phyloP scores from a whole-genome alignment of 2,113 vertebrate genomes.

The Coreoperca whiteheadi region DNA sequence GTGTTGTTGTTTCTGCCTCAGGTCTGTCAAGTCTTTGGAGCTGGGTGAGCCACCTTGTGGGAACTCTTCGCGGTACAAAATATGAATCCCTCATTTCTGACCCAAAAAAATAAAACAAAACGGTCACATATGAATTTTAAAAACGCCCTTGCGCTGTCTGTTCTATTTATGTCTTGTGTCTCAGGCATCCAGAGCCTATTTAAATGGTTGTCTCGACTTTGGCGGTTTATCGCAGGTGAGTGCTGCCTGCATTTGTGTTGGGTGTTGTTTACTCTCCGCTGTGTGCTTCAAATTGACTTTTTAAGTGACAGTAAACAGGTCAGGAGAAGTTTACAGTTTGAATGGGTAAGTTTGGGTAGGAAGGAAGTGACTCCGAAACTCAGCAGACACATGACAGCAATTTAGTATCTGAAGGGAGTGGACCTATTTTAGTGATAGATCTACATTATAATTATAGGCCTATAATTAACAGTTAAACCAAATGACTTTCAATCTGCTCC shows the following conservation, averaged over 20 bases:
- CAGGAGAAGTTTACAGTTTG: background rate
- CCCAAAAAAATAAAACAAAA: background rate
- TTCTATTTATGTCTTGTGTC: background rate
- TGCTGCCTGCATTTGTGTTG: background rate
- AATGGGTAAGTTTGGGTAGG: background rate
- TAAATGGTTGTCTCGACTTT: slow-evolving; percentile 65
- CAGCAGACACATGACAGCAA: slow-evolving; percentile 23
- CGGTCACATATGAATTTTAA: background rate
- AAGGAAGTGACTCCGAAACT: slow-evolving; percentile 1
- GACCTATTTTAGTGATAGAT: slow-evolving; percentile 8
- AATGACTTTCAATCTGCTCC: slow-evolving; percentile 13
- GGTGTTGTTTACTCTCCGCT: slow-evolving; percentile 15
- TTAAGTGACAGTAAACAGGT: slow-evolving; percentile 11
- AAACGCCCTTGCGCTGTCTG: background rate
- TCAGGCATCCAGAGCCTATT: slow-evolving; percentile 74
- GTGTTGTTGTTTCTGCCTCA: slow-evolving; percentile 27
- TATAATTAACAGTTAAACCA: slow-evolving; percentile 20
- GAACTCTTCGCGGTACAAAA: slow-evolving; percentile 74
- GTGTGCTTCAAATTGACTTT: slow-evolving; percentile 16
- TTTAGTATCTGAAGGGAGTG: slow-evolving; percentile 4
- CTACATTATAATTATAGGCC: slow-evolving; percentile 22
- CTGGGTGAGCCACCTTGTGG: slow-evolving; percentile 75
- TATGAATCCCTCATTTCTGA: background rate
- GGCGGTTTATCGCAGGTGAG: slow-evolving; percentile 71
- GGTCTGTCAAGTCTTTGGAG: slow-evolving; percentile 77